Evolutionary conservation across 1,140 invertebrate genomes (phyloP), one percentile per base, ranked within the genome.

Genomic region (Habropoda laboriosa): DNA sequence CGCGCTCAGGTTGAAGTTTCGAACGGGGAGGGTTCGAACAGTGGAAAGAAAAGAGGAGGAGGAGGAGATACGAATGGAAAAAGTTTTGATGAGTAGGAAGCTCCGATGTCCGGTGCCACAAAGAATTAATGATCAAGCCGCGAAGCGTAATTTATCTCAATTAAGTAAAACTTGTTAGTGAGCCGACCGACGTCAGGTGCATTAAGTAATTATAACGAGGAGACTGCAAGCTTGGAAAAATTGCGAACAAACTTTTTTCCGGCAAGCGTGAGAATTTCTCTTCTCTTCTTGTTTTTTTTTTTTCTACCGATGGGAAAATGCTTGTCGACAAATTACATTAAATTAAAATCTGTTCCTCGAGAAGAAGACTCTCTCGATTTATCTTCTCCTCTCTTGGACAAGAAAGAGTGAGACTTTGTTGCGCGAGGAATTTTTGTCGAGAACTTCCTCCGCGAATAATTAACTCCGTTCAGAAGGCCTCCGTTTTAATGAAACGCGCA

Each of bases 121-220:
- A 35, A 8, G n/a, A 63, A 53, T 67, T 67, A 38, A 18, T 12
- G 27, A 51, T 64, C 42, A 32, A 27, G 8, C n/a, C 16, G 24
- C n/a, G 16, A 27, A 42, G 3, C 55, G 27, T 21, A 66, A 66
- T 75, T 75, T 24, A 18, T 75, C 32, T 42, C 60, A 55, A 66
- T 67, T 55, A 55, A 75, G 18, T n/a, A 7, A 27, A 55, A 35
- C 38, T 76, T 45, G 6, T 51, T 0, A 0, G n/a, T n/a, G 1
- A 42, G 27, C 13, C 16, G n/a, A 10, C 16, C 2, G 27, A 51
- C 18, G 13, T 32, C 8, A 45, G 30, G 18, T 13, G 12, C 3
- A 21, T n/a, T 21, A 61, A 75, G 6, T 66, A 66, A 66, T 74
- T 63, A 40, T 45, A 24, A 24, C 13, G 1, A 18, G 53, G n/a